phyloP scores from a whole-genome alignment of 2,888 invertebrate species.

The Papilio gigon region DNA sequence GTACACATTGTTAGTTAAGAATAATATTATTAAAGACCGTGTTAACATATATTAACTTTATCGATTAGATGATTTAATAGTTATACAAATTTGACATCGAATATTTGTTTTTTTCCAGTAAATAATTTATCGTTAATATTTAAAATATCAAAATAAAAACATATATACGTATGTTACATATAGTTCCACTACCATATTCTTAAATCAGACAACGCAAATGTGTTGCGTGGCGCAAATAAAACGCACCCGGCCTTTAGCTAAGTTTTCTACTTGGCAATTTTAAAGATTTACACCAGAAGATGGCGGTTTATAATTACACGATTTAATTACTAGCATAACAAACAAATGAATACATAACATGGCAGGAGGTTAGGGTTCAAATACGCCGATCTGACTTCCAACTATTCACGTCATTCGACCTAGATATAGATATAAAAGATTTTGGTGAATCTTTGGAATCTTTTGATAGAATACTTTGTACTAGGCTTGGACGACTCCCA shows the following conservation, averaged over 20 bases:
- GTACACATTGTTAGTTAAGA: not conserved
- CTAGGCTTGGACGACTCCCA: slow-evolving; percentile 17
- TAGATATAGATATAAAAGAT: too few relatives aligned
- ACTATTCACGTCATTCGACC: too few relatives aligned
- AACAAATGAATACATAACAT: not conserved
- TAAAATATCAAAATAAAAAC: too few relatives aligned
- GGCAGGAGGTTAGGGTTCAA: not conserved
- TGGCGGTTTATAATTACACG: not conserved
- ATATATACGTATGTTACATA: too few relatives aligned
- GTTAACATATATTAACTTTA: not conserved
- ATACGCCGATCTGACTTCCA: not conserved
- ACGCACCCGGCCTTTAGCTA: too few relatives aligned
- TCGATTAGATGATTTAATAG: not conserved
- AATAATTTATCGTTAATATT: not conserved
- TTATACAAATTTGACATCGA: too few relatives aligned
- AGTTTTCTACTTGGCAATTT: too few relatives aligned
- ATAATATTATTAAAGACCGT: not conserved
- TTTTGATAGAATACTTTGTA: not conserved
- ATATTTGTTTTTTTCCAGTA: too few relatives aligned
- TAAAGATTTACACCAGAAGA: too few relatives aligned
- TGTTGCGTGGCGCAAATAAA: too few relatives aligned
- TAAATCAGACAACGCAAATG: too few relatives aligned
- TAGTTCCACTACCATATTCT: too few relatives aligned
- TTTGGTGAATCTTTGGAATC: not conserved
- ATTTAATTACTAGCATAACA: not conserved